A percentile compares a stretch with the other conserved stretches of the same genome.
Conservation (phyloP, 2,113 vertebrate genomes). For the Eulemur rufifrons region DNA sequence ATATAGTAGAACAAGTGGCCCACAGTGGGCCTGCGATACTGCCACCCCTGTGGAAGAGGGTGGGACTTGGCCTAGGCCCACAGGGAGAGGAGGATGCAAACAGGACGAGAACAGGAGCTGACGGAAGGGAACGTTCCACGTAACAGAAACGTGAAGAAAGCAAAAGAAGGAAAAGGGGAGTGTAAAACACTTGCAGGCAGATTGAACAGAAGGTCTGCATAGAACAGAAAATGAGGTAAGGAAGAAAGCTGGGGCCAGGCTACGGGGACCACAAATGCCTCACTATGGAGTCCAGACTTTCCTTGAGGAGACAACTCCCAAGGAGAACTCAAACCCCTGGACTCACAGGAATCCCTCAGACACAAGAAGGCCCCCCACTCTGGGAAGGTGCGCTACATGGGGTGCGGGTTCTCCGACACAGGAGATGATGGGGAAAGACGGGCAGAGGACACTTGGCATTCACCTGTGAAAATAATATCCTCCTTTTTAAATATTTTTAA, state of each 20-base stretch:
- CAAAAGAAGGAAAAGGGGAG: background rate
- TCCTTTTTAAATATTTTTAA: slow-evolving; percentile 15
- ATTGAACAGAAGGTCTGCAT: background rate
- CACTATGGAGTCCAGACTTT: background rate
- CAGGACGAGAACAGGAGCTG: background rate
- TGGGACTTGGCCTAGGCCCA: background rate
- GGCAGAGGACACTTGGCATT: background rate
- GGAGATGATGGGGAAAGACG: background rate
- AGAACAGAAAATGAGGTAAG: background rate
- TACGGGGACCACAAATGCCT: background rate
- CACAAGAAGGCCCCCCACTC: background rate
- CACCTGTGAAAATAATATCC: background rate
- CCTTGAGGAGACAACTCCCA: background rate
- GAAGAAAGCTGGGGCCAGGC: background rate
- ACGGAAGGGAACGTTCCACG: background rate
- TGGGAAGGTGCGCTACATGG: background rate
- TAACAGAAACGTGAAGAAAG: background rate
- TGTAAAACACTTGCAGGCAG: background rate
- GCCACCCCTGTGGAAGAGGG: background rate
- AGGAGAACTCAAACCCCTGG: background rate
- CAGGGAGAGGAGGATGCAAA: background rate
- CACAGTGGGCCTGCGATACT: background rate
- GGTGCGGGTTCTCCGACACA: background rate
- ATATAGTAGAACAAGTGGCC: background rate
- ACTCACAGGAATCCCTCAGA: slow-evolving; percentile 15